Conservation (phyloP, 2,797 vertebrate genomes). For the Myotis planiceps region DNA sequence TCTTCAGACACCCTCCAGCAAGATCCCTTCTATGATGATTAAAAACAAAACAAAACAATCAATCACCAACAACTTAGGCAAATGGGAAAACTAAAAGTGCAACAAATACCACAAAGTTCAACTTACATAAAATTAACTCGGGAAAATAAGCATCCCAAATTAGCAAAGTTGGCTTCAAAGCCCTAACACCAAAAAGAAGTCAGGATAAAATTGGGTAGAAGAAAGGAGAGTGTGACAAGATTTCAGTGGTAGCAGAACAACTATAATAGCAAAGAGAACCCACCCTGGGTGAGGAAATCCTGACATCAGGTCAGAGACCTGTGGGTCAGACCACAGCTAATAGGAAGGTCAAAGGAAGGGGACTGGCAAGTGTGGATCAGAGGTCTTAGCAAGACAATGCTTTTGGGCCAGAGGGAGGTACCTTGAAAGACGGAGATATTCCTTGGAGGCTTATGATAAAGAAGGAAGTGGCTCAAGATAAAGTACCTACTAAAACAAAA, state of each 20-base stretch:
- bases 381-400: background rate
- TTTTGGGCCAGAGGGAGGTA: background rate
- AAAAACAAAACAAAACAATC: background rate
- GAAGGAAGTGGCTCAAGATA: background rate
- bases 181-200: background rate
- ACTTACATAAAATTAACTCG: background rate
- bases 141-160: background rate
- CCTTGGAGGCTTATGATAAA: background rate
- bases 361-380: background rate
- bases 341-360: background rate
- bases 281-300: background rate
- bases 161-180: background rate
- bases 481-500: background rate
- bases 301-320: background rate
- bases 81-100: conserved; percentile 3
- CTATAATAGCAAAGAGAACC: background rate
- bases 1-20: background rate
- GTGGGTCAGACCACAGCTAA: background rate
- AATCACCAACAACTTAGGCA: background rate
- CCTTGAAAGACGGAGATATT: background rate
- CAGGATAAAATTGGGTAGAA: background rate
- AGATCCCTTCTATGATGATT: background rate
- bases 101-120: background rate
- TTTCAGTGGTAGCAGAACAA: background rate
- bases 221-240: background rate